Conservation (phyloP, 2,797 vertebrate genomes). For the Hypotaenidia okinawae region DNA sequence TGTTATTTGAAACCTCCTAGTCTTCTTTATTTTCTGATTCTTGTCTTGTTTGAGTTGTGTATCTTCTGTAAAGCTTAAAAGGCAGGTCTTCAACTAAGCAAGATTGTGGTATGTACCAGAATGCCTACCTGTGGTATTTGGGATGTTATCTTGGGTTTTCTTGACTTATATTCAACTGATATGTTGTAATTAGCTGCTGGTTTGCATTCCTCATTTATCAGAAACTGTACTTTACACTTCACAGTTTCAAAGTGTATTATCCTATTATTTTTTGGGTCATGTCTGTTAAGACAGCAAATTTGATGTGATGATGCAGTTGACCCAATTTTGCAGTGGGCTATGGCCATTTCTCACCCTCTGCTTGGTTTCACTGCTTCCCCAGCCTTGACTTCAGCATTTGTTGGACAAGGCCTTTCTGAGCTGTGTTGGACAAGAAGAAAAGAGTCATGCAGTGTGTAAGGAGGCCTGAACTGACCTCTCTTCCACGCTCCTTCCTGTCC, state of each 20-base stretch:
- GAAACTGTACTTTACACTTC: neutral
- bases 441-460: neutral
- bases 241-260: neutral
- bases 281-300: neutral
- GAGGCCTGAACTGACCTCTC: neutral
- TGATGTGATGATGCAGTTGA: neutral
- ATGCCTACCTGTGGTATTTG: neutral
- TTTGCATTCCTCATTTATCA: neutral
- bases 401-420: neutral
- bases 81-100: neutral
- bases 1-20: neutral
- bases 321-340: rapidly evolving
- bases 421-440: neutral
- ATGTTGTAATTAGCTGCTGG: neutral
- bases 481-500: neutral
- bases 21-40: neutral
- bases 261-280: neutral
- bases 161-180: neutral
- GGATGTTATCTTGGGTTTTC: neutral
- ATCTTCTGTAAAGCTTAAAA: neutral
- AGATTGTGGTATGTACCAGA: neutral
- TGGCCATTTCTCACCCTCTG: neutral
- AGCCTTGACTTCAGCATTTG: neutral
- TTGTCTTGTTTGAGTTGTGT: neutral
- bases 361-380: neutral